A percentile compares a stretch with the other conserved stretches of the same genome.
These are phyloP conservation scores for Drosophila suzukii DNA, from an alignment of 1,140 invertebrate genomes.

Conservation along the genomic window DNA sequence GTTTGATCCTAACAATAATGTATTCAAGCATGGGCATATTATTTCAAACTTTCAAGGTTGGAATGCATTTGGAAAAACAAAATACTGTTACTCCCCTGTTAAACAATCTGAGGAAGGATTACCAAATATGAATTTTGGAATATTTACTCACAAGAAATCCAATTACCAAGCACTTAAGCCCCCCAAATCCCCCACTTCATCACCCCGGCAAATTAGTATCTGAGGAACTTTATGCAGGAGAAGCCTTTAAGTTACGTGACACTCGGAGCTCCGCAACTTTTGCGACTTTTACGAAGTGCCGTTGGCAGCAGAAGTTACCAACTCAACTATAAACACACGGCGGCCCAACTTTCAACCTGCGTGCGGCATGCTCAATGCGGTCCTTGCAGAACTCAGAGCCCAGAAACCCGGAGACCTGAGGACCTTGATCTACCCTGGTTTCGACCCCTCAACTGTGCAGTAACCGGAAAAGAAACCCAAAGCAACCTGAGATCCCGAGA, in stretches of 20 bases:
- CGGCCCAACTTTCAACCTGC: constrained; percentile 25
- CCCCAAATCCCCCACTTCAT: neutral
- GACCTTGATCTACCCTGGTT: constrained; percentile 15
- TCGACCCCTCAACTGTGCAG: constrained; percentile 12
- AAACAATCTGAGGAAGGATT: neutral
- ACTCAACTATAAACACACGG: constrained; percentile 29
- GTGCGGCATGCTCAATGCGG: constrained; percentile 18
- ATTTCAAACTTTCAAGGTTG: too few species aligned
- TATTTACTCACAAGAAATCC: constrained; percentile 5
- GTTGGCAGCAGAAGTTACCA: constrained; percentile 32
- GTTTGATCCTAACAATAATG: too few species aligned
- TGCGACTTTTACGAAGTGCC: constrained; percentile 32
- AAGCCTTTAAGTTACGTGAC: constrained; percentile 40
- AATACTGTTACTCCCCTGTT: too few species aligned
- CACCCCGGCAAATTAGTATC: constrained; percentile 25
- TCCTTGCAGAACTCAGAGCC: neutral
- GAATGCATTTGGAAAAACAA: too few species aligned
- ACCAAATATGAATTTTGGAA: neutral
- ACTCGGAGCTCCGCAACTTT: constrained; percentile 18
- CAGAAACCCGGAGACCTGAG: too few species aligned
- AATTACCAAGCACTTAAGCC: constrained; percentile 28
- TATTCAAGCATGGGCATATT: too few species aligned
- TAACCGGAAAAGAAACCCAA: constrained; percentile 23
- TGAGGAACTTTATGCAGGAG: constrained; percentile 11
- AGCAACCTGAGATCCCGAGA: neutral